These are phyloP conservation scores for Cynocephalus volans DNA, from an alignment of 2,113 vertebrate genomes.

Conservation along the genomic window DNA sequence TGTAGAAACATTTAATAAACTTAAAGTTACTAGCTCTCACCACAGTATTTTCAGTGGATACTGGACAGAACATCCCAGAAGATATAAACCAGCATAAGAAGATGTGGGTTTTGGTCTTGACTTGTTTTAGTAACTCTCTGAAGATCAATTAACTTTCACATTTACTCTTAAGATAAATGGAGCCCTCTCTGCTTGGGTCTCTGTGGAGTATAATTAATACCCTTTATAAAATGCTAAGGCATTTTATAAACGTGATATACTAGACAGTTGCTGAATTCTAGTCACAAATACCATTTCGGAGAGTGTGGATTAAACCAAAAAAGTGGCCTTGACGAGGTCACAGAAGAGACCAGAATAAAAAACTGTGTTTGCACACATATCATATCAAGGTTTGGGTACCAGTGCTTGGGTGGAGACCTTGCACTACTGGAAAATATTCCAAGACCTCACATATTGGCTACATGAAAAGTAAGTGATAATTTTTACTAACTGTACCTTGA, in stretches of 20 bases:
- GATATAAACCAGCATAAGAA: not conserved
- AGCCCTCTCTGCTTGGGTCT: not conserved
- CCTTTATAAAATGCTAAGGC: not conserved
- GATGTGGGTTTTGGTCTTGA: not conserved
- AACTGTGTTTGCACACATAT: not conserved
- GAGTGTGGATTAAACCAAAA: not conserved
- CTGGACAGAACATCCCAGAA: not conserved
- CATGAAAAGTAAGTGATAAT: not conserved
- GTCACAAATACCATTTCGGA: not conserved
- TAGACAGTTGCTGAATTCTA: slow-evolving; percentile 13
- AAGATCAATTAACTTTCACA: slow-evolving; percentile 47
- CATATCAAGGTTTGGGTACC: not conserved
- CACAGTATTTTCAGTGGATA: slow-evolving; percentile 4
- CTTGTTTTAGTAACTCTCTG: slow-evolving; percentile 11
- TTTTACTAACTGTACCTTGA: not conserved
- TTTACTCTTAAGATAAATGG: slow-evolving; percentile 43
- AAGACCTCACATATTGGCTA: not conserved
- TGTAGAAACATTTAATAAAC: slow-evolving; percentile 12
- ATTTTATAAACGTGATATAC: not conserved
- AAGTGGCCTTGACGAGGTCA: not conserved
- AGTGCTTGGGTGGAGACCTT: not conserved
- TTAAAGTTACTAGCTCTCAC: slow-evolving; percentile 6
- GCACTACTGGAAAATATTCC: not conserved
- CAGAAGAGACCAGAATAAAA: not conserved
- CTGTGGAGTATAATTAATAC: not conserved